These are phyloP conservation scores for Talpa occidentalis DNA, from an alignment of 2,113 vertebrate genomes.

Conservation along the genomic window DNA sequence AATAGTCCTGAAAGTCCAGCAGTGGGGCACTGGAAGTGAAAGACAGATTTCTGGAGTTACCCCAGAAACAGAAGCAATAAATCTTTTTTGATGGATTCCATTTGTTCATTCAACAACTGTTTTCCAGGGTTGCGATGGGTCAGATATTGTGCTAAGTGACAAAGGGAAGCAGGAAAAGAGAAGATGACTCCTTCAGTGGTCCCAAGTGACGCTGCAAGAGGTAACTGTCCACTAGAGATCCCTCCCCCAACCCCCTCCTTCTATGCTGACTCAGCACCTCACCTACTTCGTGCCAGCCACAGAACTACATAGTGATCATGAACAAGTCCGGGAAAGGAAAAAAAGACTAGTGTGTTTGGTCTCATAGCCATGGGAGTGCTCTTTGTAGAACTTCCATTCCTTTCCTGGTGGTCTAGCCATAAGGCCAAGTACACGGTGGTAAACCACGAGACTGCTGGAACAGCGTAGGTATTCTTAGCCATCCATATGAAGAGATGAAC, in stretches of 20 bases:
- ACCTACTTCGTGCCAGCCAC: background rate
- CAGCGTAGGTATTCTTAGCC: constrained; percentile 42
- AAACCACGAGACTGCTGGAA: constrained; percentile 65
- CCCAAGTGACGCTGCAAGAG: background rate
- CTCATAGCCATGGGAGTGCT: background rate
- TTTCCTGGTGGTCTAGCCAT: constrained; percentile 63
- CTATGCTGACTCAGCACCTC: background rate
- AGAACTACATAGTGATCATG: background rate
- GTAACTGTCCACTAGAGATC: background rate
- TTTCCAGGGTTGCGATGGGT: background rate
- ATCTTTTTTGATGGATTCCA: background rate
- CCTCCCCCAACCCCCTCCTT: background rate
- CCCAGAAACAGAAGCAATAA: background rate
- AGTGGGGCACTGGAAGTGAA: background rate
- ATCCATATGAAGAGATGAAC: constrained; percentile 18
- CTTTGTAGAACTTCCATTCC: background rate
- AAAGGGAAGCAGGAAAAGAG: background rate
- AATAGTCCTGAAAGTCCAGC: background rate
- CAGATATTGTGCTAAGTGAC: background rate
- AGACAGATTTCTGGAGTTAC: background rate
- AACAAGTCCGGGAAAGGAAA: background rate
- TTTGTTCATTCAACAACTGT: background rate
- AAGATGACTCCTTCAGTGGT: background rate
- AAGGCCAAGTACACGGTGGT: constrained; percentile 27
- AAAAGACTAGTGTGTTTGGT: background rate